Evolutionary conservation across 37 sponge, comb jelly and placozoan genomes (phyloP), one percentile per base, ranked within the genome.

Genomic region (Cliona cf. orientalis): DNA sequence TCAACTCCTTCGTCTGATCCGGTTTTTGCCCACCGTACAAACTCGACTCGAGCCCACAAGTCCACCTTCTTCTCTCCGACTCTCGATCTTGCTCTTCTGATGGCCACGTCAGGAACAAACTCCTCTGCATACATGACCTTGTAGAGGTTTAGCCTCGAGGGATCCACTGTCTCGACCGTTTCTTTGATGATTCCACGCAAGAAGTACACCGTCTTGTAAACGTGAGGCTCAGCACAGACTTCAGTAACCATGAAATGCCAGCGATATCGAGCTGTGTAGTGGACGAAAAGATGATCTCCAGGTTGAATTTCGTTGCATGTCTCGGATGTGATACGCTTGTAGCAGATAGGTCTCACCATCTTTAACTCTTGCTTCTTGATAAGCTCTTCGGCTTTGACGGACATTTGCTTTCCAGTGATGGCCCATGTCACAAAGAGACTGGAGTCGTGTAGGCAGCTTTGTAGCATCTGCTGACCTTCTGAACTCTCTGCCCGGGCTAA

Each of bases 1-100:
- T 61, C 61, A 21, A 76, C 28, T n/a, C 77, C 77, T n/a, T 76
- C 44, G 0, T 76, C 62, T 60, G 77, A 76, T 19, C 77, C 77
- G 40, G 77, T 76, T 37, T 76, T 76, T 0, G 77, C 77, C 63
- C 77, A 61, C 36, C 63, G 62, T 22, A 76, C 63, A 60, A 76
- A 76, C 29, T 38, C 26, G 42, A 62, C 29, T 2, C 77, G 77
- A 14, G 71, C 71, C 3, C 3, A 31, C 2, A 31, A 31, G 11
- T 14, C 9, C 3, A 70, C 22, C 1, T 42, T 38, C 22, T 41
- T 1, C 3, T 39, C 29, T 17, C 71, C 71, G 31, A 76, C 0
- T 39, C 19, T 25, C 12, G 19, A 43, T 26, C 77, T 76, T 26
- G 77, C 77, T 62, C 63, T 76, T 43, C 26, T 17, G 41, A 76